Conservation (phyloP, 2,113 vertebrate genomes). For the Odocoileus hemionus region DNA sequence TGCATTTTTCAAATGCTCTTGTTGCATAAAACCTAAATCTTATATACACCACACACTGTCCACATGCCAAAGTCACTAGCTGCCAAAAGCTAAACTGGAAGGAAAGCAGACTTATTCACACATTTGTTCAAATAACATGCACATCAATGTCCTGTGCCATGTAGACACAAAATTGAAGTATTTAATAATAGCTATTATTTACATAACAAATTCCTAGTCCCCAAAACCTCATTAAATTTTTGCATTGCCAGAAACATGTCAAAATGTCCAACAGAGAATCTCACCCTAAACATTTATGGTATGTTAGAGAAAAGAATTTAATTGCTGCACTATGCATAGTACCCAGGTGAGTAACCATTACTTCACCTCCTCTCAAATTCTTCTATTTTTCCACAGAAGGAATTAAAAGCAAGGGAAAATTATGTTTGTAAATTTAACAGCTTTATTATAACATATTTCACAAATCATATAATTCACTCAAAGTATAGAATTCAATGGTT, state of each 20-base stretch:
- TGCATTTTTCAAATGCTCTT: slow-evolving; percentile 29
- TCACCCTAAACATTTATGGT: not conserved
- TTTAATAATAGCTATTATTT: not conserved
- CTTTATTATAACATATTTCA: not conserved
- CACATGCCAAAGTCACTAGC: not conserved
- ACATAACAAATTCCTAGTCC: not conserved
- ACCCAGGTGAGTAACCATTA: not conserved
- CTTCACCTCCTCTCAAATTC: not conserved
- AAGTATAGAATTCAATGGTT: not conserved
- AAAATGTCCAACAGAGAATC: not conserved
- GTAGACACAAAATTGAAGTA: not conserved
- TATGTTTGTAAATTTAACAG: not conserved
- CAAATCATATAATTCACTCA: not conserved
- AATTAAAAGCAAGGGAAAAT: not conserved
- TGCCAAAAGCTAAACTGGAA: not conserved
- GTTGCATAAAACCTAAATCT: not conserved
- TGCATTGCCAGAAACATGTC: slow-evolving; percentile 1
- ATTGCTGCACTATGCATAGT: too few species aligned
- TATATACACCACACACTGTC: not conserved
- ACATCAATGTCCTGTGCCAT: not conserved
- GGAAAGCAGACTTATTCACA: not conserved
- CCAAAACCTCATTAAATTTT: not conserved
- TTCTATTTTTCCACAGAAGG: not conserved
- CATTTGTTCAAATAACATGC: not conserved
- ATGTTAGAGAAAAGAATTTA: not conserved